Conservation (phyloP, 1,140 invertebrate species). For the Temnothorax longispinosus region DNA sequence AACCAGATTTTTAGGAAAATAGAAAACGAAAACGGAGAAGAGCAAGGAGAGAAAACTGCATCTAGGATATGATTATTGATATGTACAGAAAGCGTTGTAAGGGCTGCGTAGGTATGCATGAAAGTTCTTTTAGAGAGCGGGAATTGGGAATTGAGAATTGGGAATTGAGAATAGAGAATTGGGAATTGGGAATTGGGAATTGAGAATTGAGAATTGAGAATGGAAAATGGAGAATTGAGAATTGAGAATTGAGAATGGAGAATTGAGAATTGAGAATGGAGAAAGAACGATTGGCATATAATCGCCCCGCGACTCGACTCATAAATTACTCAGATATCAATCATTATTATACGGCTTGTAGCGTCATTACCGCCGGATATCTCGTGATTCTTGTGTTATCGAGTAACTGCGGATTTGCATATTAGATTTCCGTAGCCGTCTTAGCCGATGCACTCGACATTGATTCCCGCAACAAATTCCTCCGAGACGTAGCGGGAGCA, state of each 20-base stretch:
- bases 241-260: too few species aligned
- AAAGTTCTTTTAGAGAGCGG: neutral
- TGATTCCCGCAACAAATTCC: slow-evolving; percentile 32
- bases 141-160: too few species aligned
- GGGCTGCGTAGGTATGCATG: neutral
- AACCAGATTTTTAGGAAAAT: neutral
- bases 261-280: too few species aligned
- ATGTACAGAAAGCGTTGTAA: neutral
- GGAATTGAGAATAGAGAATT: too few species aligned
- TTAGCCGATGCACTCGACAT: slow-evolving; percentile 33
- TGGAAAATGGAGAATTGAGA: too few species aligned
- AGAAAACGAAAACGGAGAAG: neutral
- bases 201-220: too few species aligned
- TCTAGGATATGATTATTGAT: neutral
- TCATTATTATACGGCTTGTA: slow-evolving; percentile 47
- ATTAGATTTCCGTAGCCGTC: slow-evolving; percentile 38
- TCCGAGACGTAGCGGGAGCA: neutral
- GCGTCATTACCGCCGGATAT: slow-evolving; percentile 42
- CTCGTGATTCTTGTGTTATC: slow-evolving; percentile 43
- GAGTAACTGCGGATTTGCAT: slow-evolving; percentile 45
- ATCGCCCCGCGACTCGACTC: neutral
- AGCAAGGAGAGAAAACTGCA: too few species aligned
- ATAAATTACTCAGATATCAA: slow-evolving; percentile 41
- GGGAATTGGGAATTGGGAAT: too few species aligned
- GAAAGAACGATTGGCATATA: slow-evolving; percentile 15